Percentiles rank a stretch among this genome's conserved stretches.
Conservation (phyloP, 2,113 vertebrate species). For the Forbesichthys agassizii region DNA sequence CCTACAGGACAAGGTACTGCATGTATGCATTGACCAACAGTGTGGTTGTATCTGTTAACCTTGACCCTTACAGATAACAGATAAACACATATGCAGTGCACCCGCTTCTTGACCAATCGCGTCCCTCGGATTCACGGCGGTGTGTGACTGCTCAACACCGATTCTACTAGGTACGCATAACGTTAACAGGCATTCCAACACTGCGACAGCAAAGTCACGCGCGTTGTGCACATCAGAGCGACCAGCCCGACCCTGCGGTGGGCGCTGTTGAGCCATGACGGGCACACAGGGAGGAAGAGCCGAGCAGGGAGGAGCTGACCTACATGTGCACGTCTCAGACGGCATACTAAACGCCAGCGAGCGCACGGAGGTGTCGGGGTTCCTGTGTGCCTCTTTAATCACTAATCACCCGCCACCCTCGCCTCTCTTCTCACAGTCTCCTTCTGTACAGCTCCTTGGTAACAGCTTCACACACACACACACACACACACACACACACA, state of each 20-base stretch:
- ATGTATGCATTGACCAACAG: conserved; percentile 1
- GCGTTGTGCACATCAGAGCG: no score
- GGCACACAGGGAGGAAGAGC: conserved; percentile 31
- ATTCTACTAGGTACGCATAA: no score
- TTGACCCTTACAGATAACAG: no score
- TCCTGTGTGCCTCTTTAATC: conserved; percentile 17
- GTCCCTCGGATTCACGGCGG: no score
- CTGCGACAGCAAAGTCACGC: no score
- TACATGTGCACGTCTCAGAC: conserved; percentile 49
- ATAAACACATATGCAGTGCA: no score
- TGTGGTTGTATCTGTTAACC: no score
- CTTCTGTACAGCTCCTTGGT: not conserved
- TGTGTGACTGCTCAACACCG: no score
- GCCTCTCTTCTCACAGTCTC: not conserved
- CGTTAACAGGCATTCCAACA: no score
- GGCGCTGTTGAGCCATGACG: conserved; percentile 41
- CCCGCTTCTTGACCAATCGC: no score
- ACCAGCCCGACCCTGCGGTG: conserved; percentile 30
- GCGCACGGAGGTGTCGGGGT: conserved; percentile 17
- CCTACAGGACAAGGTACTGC: conserved; percentile 11
- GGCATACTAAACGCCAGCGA: not conserved
- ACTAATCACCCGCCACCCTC: not conserved
- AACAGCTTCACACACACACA: not conserved
- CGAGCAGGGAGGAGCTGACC: conserved; percentile 53
- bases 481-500: not conserved